phyloP scores from a whole-genome alignment of 2,113 vertebrate genomes.

The Protomyctophum bolini region DNA sequence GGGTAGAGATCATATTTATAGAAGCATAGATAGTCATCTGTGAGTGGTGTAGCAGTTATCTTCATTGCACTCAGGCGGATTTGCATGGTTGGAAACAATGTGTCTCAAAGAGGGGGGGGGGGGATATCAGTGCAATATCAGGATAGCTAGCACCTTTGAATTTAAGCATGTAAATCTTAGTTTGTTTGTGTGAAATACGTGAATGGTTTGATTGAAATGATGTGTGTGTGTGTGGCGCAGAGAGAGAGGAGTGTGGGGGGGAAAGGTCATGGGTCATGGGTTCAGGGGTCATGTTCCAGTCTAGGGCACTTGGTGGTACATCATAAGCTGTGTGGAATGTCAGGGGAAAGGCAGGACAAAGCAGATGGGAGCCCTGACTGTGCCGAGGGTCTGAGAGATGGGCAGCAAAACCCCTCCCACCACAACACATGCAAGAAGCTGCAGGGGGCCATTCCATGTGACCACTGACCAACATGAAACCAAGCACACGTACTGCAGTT shows the following conservation, averaged over 20 bases:
- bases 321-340: conserved; percentile 65
- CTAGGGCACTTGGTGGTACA: conserved; percentile 66
- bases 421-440: conserved; percentile 53
- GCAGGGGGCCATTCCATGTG: conserved; percentile 60
- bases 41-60: neutral
- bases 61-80: neutral
- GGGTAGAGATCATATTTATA: neutral
- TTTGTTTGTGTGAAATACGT: conserved; percentile 12
- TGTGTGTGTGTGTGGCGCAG: conserved; percentile 22
- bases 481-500: conserved; percentile 36
- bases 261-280: conserved; percentile 41
- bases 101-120: neutral
- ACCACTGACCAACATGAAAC: conserved; percentile 48
- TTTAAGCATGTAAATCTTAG: conserved; percentile 11
- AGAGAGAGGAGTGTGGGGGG: conserved; percentile 45
- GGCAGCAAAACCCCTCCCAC: conserved; percentile 33
- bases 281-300: conserved; percentile 66
- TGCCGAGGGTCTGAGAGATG: conserved; percentile 50
- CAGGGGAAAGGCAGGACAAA: conserved; percentile 69
- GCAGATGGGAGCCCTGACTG: conserved; percentile 72
- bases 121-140: conserved; percentile 8
- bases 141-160: conserved; percentile 13
- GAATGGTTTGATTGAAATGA: neutral
- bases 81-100: neutral
- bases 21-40: neutral